These are phyloP conservation scores for Drosophila hydei DNA, from an alignment of 1,140 invertebrate species.

Conservation along the genomic window DNA sequence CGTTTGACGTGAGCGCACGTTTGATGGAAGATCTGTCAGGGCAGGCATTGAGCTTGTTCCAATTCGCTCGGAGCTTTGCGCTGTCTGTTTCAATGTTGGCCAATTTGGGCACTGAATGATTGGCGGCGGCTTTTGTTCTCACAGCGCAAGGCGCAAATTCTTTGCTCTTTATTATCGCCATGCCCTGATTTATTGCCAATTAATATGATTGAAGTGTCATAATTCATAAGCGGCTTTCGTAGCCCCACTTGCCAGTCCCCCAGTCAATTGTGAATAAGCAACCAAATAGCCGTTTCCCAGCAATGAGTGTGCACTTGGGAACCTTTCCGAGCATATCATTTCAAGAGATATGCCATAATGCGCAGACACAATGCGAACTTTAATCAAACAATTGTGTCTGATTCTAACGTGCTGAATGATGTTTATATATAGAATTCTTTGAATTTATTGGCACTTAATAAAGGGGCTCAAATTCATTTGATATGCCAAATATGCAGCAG, in stretches of 20 bases:
- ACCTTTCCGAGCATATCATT: neutral
- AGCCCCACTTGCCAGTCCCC: neutral
- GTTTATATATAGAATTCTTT: neutral
- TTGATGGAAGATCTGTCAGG: constrained; percentile 78
- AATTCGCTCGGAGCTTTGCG: constrained; percentile 66
- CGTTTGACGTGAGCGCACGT: constrained; percentile 78
- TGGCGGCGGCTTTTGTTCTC: constrained; percentile 79
- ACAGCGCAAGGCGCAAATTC: constrained; percentile 39
- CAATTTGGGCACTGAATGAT: constrained; percentile 77
- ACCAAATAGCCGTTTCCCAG: constrained; percentile 3
- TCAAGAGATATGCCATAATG: neutral
- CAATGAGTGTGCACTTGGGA: constrained; percentile 28
- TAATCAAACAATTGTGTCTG: neutral
- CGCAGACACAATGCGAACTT: neutral
- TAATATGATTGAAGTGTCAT: constrained; percentile 83
- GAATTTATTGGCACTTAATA: neutral
- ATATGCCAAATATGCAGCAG: too few species aligned
- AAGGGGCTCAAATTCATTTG: too few species aligned
- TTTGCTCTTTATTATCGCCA: constrained; percentile 59
- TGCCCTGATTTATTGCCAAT: constrained; percentile 82
- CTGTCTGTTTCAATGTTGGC: constrained; percentile 79
- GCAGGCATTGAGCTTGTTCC: constrained; percentile 70
- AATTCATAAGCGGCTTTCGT: constrained; percentile 57
- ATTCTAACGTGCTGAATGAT: neutral
- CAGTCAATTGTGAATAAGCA: constrained; percentile 6